phyloP scores from a whole-genome alignment of 1,140 invertebrate genomes.

The Manduca sexta region DNA sequence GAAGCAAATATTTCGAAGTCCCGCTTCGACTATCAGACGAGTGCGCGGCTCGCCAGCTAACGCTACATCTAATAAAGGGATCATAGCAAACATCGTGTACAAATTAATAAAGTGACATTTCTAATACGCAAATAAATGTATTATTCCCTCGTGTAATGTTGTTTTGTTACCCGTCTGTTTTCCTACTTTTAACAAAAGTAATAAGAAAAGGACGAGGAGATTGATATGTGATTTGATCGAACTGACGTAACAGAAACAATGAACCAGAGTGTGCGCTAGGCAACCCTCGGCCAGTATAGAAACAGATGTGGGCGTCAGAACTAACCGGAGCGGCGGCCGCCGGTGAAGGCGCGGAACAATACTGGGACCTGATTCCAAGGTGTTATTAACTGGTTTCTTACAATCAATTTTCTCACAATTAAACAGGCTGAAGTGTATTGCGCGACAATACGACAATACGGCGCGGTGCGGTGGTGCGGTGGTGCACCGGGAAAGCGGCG shows the following conservation, averaged over 20 bases:
- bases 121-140: no score
- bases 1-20: constrained; percentile 13
- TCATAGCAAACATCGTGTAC: no score
- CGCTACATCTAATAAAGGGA: no score
- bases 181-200: background rate
- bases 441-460: background rate
- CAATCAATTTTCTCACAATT: constrained; percentile 12
- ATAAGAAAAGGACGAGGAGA: constrained; percentile 4
- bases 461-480: constrained; percentile 9
- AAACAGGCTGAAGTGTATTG: background rate
- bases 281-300: no score
- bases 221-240: background rate
- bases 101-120: no score
- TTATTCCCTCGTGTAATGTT: no score
- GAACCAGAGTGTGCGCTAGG: no score
- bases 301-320: background rate
- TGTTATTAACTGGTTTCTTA: constrained; percentile 13
- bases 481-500: constrained; percentile 42
- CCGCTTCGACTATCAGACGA: constrained; percentile 14
- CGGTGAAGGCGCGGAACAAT: constrained; percentile 10
- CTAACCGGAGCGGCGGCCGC: background rate
- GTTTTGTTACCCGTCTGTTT: background rate
- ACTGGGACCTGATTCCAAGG: constrained; percentile 19
- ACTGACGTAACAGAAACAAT: no score
- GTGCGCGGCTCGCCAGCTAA: no score